Conservation (phyloP, 2,888 invertebrate species). For the Callyntrura sp. region DNA sequence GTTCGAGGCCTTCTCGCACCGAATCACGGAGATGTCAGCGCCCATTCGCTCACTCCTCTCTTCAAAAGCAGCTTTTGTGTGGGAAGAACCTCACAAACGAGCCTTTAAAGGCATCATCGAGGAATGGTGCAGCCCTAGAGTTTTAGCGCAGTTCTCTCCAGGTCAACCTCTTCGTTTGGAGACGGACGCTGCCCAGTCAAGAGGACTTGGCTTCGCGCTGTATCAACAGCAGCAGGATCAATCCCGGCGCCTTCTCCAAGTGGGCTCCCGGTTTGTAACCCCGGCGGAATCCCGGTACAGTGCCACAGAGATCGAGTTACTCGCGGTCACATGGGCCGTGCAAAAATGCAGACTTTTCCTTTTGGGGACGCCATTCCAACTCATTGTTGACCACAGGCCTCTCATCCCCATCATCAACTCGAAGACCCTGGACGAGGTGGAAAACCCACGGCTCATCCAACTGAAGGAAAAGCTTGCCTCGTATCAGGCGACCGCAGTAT, state of each 20-base stretch:
- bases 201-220: constrained; percentile 1
- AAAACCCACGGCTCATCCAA: constrained; percentile 16
- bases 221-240: constrained; percentile 33
- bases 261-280: constrained; percentile 6
- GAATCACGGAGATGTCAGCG: too few species aligned
- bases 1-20: constrained; percentile 50
- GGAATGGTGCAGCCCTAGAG: constrained; percentile 14
- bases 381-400: constrained; percentile 36
- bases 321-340: constrained; percentile 31
- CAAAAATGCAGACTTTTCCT: constrained; percentile 26
- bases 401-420: too few species aligned
- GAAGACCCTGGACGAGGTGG: too few species aligned
- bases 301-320: constrained; percentile 29
- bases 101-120: constrained; percentile 38
- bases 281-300: constrained; percentile 40
- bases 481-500: neutral
- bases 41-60: constrained; percentile 37
- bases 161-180: neutral
- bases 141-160: constrained; percentile 38
- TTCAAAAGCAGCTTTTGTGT: constrained; percentile 32
- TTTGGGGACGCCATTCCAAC: constrained; percentile 24
- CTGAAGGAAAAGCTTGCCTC: constrained; percentile 32
- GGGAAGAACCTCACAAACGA: constrained; percentile 28
- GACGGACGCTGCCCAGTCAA: constrained; percentile 46
- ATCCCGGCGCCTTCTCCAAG: neutral